A percentile compares a stretch with the other conserved stretches of the same genome.
These are phyloP conservation scores for Pogoniulus pusillus DNA, from an alignment of 2,797 vertebrate genomes.

Conservation along the genomic window DNA sequence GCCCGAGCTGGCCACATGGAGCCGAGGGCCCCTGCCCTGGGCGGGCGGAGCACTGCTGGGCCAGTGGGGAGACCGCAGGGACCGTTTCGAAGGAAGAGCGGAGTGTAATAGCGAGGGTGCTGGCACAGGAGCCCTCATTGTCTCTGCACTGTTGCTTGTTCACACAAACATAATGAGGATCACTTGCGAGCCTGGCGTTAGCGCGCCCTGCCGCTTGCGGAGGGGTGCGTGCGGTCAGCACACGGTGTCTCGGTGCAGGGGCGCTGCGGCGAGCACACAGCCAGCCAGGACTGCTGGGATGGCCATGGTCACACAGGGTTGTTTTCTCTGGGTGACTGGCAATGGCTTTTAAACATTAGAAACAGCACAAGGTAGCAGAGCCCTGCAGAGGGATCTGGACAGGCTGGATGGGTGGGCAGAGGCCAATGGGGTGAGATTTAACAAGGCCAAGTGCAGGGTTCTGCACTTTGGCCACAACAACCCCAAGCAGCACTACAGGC, in stretches of 20 bases:
- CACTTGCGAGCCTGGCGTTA: not conserved
- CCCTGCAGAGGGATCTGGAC: too few relatives aligned
- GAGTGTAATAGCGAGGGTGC: not conserved
- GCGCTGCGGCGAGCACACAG: not conserved
- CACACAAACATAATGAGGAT: not conserved
- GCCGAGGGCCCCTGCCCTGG: not conserved
- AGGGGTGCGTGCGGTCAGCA: not conserved
- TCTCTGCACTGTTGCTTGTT: not conserved
- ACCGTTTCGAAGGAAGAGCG: not conserved
- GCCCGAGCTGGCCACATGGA: not conserved
- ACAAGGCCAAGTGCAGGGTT: too few relatives aligned
- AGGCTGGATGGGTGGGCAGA: too few relatives aligned
- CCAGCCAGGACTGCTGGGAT: not conserved
- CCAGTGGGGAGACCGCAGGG: not conserved
- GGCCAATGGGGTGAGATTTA: too few relatives aligned
- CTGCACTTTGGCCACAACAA: too few relatives aligned
- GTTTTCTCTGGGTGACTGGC: not conserved
- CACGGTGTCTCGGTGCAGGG: fast-evolving
- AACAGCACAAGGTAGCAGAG: too few relatives aligned
- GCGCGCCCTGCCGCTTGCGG: not conserved
- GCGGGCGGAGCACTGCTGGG: not conserved
- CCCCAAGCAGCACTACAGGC: too few relatives aligned
- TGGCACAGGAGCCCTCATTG: not conserved
- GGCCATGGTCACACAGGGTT: not conserved
- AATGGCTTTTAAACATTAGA: not conserved